A percentile compares a stretch with the other conserved stretches of the same genome.
Evolutionary conservation across 2,888 invertebrate species (phyloP).

Genomic region (Belgica antarctica): DNA sequence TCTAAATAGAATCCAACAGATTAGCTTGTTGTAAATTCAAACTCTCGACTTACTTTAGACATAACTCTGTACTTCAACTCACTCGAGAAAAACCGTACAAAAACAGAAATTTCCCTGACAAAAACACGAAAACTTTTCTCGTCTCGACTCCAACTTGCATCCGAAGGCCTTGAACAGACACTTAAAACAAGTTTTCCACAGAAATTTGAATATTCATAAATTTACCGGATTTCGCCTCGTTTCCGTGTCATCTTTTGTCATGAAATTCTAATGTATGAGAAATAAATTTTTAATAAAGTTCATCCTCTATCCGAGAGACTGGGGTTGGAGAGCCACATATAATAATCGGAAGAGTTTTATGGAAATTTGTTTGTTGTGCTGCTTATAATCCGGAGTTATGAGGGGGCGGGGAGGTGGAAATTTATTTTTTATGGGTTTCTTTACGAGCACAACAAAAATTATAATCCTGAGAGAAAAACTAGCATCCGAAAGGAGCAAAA

Average conservation of each 20-base stretch:
- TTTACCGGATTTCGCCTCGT: not conserved
- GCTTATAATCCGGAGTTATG: not conserved
- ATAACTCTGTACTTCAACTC: too few species aligned
- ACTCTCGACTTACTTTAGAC: too few species aligned
- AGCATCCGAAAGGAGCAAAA: not conserved
- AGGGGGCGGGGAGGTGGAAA: not conserved
- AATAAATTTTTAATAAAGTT: slow-evolving; percentile 19
- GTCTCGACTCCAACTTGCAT: too few species aligned
- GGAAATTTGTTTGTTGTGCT: slow-evolving; percentile 11
- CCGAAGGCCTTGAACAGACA: too few species aligned
- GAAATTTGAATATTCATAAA: slow-evolving; percentile 33
- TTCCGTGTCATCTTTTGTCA: slow-evolving; percentile 20
- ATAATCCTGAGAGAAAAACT: slow-evolving; percentile 18
- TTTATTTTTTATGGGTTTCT: not conserved
- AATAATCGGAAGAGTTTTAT: not conserved
- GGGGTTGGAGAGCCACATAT: not conserved
- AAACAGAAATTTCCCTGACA: too few species aligned
- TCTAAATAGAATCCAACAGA: too few species aligned
- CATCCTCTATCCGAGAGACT: not conserved
- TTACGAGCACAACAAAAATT: slow-evolving; percentile 20
- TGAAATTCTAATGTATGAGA: slow-evolving; percentile 9
- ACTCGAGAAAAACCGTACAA: too few species aligned
- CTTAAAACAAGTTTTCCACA: too few species aligned
- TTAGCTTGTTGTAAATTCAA: too few species aligned
- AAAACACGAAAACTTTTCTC: too few species aligned